phyloP scores from a whole-genome alignment of 2,888 invertebrate species.

The Priocnemis perturbator region DNA sequence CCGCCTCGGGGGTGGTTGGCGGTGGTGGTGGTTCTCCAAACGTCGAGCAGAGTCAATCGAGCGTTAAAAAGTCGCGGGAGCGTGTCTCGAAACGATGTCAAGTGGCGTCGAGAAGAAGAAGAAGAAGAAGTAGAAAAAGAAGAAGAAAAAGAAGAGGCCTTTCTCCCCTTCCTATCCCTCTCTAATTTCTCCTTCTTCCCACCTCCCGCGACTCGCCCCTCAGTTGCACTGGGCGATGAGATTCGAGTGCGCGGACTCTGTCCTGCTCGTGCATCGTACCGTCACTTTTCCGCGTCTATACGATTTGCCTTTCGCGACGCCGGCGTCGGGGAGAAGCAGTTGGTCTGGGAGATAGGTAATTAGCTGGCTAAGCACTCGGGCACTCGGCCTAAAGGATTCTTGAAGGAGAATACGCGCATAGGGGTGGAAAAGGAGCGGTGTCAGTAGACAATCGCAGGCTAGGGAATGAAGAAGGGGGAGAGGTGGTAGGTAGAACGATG shows the following conservation, averaged over 20 bases:
- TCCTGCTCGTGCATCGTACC: background rate
- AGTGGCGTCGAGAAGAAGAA: slow-evolving; percentile 25
- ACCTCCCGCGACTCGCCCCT: slow-evolving; percentile 5
- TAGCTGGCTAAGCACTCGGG: slow-evolving; percentile 54
- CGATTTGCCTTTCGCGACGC: no score
- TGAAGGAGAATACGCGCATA: slow-evolving; percentile 34
- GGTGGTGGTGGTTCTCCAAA: no score
- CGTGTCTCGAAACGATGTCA: slow-evolving; percentile 29
- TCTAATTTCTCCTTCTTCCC: background rate
- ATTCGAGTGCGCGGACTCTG: slow-evolving; percentile 11
- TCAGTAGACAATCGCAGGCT: no score
- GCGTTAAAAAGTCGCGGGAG: slow-evolving; percentile 29
- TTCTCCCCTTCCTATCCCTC: background rate
- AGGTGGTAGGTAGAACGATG: background rate
- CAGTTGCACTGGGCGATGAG: slow-evolving; percentile 13
- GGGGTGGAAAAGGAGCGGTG: slow-evolving; percentile 26
- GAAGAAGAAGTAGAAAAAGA: no score
- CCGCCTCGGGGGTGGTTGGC: no score
- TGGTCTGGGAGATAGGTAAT: slow-evolving; percentile 38
- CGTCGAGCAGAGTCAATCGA: slow-evolving; percentile 18
- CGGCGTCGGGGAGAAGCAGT: no score
- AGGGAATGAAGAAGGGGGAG: background rate
- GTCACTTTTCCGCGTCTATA: background rate
- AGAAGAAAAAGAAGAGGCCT: no score
- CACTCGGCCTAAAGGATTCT: slow-evolving; percentile 31